Conservation (phyloP, 2,113 vertebrate genomes). For the Aviceda subcristata region DNA sequence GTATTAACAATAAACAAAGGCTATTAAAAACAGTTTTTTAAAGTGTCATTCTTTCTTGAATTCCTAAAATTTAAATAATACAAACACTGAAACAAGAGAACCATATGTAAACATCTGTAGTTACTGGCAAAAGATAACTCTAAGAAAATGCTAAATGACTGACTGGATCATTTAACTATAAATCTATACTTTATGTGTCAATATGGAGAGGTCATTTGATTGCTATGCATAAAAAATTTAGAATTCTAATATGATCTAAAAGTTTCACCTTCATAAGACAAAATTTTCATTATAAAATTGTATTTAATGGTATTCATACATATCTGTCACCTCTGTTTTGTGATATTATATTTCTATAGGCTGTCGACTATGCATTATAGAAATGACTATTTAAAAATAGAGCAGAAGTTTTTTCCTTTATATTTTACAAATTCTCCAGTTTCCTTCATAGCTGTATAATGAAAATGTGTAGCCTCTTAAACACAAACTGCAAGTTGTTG, state of each 20-base stretch:
- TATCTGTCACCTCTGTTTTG: slow-evolving; percentile 36
- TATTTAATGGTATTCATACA: slow-evolving; percentile 57
- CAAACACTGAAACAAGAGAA: slow-evolving; percentile 65
- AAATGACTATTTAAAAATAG: background rate
- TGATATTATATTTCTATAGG: background rate
- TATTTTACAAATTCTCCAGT: background rate
- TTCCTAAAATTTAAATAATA: slow-evolving; percentile 75
- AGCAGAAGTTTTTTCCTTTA: background rate
- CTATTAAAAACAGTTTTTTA: slow-evolving; percentile 78
- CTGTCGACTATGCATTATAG: background rate
- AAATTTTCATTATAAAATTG: slow-evolving; percentile 76
- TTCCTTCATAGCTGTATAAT: background rate
- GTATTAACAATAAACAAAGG: slow-evolving; percentile 83
- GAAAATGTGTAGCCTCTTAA: background rate
- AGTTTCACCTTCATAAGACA: slow-evolving; percentile 81
- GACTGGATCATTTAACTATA: slow-evolving; percentile 79
- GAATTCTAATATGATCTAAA: slow-evolving; percentile 74
- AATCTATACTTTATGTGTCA: slow-evolving; percentile 77
- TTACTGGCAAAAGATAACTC: slow-evolving; percentile 67
- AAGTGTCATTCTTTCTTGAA: slow-evolving; percentile 67
- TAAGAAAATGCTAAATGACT: slow-evolving; percentile 77
- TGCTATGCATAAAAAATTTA: slow-evolving; percentile 76
- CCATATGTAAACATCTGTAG: slow-evolving; percentile 58
- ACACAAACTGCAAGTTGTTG: background rate
- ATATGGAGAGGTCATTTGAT: slow-evolving; percentile 75